A percentile compares a stretch with the other conserved stretches of the same genome.
These are phyloP conservation scores for Sphecodes monilicornis DNA, from an alignment of 2,888 invertebrate genomes.

Conservation along the genomic window DNA sequence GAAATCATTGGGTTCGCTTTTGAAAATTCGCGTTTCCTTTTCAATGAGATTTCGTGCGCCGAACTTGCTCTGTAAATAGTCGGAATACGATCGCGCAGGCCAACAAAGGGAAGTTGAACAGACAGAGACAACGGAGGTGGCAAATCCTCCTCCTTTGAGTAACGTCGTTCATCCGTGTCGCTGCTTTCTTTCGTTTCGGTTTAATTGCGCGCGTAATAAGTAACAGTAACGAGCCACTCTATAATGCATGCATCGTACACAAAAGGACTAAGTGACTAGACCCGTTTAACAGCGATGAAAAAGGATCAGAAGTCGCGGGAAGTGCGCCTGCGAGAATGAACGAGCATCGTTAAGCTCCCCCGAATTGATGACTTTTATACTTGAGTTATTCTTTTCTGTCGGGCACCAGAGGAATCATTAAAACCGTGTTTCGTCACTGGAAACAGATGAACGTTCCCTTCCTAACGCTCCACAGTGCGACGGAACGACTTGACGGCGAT, in stretches of 20 bases:
- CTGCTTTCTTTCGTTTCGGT: conserved; percentile 22
- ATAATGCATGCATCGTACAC: conserved; percentile 16
- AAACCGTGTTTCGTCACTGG: not conserved
- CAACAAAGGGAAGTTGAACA: not conserved
- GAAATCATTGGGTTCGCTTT: not conserved
- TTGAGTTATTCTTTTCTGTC: conserved; percentile 20
- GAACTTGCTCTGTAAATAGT: not conserved
- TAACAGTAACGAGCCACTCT: conserved; percentile 18
- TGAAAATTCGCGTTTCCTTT: not conserved
- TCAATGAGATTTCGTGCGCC: not conserved
- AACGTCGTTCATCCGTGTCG: conserved; percentile 39
- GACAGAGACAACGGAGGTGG: not conserved
- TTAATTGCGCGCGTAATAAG: conserved; percentile 43
- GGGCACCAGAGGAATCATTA: not conserved
- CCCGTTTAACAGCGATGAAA: not conserved
- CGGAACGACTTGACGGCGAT: no score
- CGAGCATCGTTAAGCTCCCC: conserved; percentile 15
- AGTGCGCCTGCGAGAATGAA: conserved; percentile 13
- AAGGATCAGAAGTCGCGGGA: conserved; percentile 16
- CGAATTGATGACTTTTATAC: conserved; percentile 44
- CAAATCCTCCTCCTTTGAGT: not conserved
- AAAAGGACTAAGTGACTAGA: conserved; percentile 1
- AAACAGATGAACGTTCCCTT: not conserved
- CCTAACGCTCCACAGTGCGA: no score
- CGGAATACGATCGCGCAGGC: not conserved